These are phyloP conservation scores for Oreochromis grahami DNA, from an alignment of 2,797 vertebrate species.

Conservation along the genomic window DNA sequence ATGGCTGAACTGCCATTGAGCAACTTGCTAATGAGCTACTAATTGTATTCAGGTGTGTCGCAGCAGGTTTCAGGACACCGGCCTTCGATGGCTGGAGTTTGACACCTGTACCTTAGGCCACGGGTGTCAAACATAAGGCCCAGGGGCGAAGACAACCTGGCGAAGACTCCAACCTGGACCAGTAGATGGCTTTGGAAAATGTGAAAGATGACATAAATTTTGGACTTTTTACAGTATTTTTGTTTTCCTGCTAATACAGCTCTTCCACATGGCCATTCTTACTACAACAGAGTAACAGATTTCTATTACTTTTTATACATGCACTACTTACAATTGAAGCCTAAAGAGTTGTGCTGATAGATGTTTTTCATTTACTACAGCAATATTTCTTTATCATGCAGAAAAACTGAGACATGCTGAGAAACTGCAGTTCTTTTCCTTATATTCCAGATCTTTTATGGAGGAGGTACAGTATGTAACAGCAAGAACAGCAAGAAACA, in stretches of 20 bases:
- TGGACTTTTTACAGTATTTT: not conserved
- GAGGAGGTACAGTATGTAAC: not conserved
- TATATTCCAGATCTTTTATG: not conserved
- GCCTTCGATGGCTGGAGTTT: not conserved
- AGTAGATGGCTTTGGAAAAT: fast-evolving
- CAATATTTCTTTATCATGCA: not conserved
- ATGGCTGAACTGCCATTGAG: not conserved
- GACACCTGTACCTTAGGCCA: not conserved
- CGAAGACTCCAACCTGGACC: not conserved
- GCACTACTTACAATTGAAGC: fast-evolving
- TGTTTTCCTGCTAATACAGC: not conserved
- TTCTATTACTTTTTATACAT: not conserved
- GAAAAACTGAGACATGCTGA: not conserved
- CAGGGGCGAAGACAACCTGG: not conserved
- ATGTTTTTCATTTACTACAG: not conserved
- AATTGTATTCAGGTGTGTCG: not conserved
- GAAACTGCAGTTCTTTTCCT: not conserved
- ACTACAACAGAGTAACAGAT: not conserved
- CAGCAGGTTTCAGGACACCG: not conserved
- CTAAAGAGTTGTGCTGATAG: not conserved
- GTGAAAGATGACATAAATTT: not conserved
- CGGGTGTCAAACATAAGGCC: fast-evolving
- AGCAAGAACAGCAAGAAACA: not conserved
- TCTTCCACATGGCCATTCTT: fast-evolving
- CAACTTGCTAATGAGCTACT: not conserved